phyloP scores from a whole-genome alignment of 2,797 vertebrate species.

The Mionectes olivaceus region DNA sequence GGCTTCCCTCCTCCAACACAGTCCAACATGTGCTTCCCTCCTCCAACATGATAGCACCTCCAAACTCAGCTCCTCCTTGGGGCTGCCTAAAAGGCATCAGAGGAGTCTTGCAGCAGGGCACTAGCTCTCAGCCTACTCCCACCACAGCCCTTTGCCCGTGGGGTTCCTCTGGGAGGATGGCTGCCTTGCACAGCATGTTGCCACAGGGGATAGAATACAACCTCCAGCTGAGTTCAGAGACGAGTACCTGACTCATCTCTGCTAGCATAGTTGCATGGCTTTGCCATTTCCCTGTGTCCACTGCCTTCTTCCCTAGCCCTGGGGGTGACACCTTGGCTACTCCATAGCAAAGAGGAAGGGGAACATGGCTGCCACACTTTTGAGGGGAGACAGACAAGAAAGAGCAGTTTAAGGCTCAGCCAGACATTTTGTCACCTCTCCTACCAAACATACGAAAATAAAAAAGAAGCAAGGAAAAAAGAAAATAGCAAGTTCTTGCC shows the following conservation, averaged over 20 bases:
- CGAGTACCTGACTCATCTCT: neutral
- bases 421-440: neutral
- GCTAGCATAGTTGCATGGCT: neutral
- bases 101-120: neutral
- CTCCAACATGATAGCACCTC: neutral
- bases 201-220: neutral
- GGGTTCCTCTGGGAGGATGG: neutral
- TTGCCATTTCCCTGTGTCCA: fast-evolving
- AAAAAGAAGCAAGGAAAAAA: neutral
- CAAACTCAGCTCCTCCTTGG: neutral
- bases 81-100: neutral
- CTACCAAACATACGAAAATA: neutral
- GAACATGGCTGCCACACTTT: fast-evolving
- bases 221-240: neutral
- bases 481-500: neutral
- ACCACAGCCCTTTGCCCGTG: neutral
- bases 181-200: fast-evolving
- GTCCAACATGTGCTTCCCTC: neutral
- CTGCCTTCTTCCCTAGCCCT: neutral
- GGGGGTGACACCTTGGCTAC: fast-evolving
- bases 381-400: neutral
- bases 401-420: neutral
- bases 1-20: neutral
- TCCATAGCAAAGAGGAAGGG: neutral
- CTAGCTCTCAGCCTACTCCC: neutral